phyloP scores from a whole-genome alignment of 2,797 vertebrate species.

The Sphenopsis melanotis region DNA sequence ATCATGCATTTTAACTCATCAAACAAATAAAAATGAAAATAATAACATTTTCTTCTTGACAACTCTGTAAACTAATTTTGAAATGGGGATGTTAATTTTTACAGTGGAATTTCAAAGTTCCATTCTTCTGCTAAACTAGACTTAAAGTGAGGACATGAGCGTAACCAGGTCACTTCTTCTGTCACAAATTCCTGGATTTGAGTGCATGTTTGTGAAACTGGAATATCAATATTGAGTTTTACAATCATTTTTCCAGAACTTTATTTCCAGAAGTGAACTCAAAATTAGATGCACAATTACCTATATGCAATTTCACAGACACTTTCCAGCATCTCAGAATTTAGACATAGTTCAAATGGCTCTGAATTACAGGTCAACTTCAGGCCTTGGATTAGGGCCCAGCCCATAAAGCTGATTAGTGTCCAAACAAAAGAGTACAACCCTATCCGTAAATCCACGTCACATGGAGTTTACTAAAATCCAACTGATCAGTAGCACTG shows the following conservation, averaged over 20 bases:
- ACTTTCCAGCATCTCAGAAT: neutral
- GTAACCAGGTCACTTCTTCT: neutral
- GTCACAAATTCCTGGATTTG: neutral
- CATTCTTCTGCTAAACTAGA: neutral
- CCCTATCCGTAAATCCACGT: neutral
- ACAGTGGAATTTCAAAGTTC: neutral
- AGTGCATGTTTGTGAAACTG: neutral
- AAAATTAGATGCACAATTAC: neutral
- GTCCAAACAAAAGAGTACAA: neutral
- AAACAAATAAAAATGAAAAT: neutral
- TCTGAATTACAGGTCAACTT: neutral
- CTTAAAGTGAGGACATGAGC: neutral
- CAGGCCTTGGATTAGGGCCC: neutral
- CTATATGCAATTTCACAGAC: neutral
- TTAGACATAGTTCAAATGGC: neutral
- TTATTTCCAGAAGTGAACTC: neutral
- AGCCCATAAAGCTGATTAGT: neutral
- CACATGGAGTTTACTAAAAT: neutral
- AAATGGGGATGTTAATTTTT: neutral
- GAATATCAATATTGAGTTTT: neutral
- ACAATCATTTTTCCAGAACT: neutral
- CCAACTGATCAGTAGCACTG: neutral
- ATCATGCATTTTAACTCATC: neutral
- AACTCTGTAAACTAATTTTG: neutral
- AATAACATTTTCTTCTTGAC: neutral